A percentile compares a stretch with the other conserved stretches of the same genome.
phyloP scores from a whole-genome alignment of 2,113 vertebrate species.

The Xiphophorus maculatus region DNA sequence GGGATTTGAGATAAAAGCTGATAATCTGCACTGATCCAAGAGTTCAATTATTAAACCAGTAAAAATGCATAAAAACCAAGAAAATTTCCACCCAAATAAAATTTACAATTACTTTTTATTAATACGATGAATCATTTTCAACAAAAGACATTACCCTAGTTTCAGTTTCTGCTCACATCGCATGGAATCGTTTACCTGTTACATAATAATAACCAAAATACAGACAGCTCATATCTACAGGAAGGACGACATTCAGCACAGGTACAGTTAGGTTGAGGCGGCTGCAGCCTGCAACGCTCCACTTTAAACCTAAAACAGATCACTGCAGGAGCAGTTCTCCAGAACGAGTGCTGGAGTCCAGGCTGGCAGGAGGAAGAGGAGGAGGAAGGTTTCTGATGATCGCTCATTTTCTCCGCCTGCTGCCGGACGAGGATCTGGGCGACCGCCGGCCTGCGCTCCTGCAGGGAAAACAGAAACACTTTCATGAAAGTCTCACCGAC shows the following conservation, averaged over 20 bases:
- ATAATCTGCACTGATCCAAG: too few relatives aligned
- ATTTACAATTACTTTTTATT: conserved; percentile 77
- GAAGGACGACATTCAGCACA: conserved; percentile 56
- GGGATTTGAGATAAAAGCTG: too few relatives aligned
- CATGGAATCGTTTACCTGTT: conserved; percentile 57
- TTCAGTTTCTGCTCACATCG: conserved; percentile 67
- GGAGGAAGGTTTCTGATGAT: background rate
- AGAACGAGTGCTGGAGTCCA: conserved; percentile 15
- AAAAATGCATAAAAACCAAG: background rate
- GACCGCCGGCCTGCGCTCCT: conserved; percentile 67
- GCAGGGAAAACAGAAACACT: background rate
- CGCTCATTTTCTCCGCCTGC: conserved; percentile 70
- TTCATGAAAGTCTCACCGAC: background rate
- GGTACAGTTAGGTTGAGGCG: conserved; percentile 26
- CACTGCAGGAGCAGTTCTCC: background rate
- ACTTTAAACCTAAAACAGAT: conserved; percentile 31
- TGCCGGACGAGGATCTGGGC: conserved; percentile 36
- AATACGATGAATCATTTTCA: conserved; percentile 66
- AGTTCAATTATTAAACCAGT: too few relatives aligned
- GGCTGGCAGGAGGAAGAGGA: conserved; percentile 9
- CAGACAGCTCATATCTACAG: conserved; percentile 74
- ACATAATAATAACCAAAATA: conserved; percentile 67
- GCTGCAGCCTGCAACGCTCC: conserved; percentile 14
- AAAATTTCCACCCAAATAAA: conserved; percentile 51
- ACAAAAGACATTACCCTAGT: conserved; percentile 74